These are phyloP conservation scores for Meganola albula DNA, from an alignment of 2,888 invertebrate species.

Conservation along the genomic window DNA sequence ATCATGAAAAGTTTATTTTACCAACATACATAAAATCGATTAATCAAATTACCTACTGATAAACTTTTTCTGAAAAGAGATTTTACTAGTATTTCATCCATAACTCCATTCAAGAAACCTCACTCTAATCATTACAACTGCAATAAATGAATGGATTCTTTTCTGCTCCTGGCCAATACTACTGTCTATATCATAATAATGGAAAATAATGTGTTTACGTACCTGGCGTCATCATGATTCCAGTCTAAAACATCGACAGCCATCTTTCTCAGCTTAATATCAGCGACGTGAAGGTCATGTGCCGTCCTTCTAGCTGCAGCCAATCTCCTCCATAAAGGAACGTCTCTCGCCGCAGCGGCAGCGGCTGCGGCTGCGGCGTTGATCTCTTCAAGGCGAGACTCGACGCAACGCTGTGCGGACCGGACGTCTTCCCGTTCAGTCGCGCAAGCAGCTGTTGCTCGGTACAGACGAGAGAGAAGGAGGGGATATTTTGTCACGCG, in stretches of 20 bases:
- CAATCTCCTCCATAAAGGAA: constrained; percentile 92
- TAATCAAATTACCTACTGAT: too few species aligned
- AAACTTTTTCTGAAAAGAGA: too few species aligned
- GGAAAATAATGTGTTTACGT: constrained; percentile 8
- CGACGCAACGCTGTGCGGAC: constrained; percentile 94
- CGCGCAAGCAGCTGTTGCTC: constrained; percentile 91
- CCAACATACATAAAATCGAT: too few species aligned
- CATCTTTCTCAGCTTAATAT: constrained; percentile 93
- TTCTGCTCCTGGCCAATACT: too few species aligned
- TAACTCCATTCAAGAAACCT: too few species aligned
- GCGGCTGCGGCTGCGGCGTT: constrained; percentile 95
- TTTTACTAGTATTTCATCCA: too few species aligned
- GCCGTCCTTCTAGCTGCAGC: constrained; percentile 86
- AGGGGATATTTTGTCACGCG: constrained; percentile 97
- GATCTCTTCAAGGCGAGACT: constrained; percentile 95
- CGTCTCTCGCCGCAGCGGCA: constrained; percentile 91
- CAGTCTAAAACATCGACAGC: constrained; percentile 95
- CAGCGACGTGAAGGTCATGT: constrained; percentile 91
- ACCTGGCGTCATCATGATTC: constrained; percentile 93
- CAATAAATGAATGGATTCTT: too few species aligned
- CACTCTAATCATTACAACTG: too few species aligned
- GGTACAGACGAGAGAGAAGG: constrained; percentile 91
- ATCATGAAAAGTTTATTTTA: too few species aligned
- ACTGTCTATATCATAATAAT: background rate
- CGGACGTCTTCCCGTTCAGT: constrained; percentile 90